Conservation (phyloP, 2,797 vertebrate species). For the Miichthys miiuy region DNA sequence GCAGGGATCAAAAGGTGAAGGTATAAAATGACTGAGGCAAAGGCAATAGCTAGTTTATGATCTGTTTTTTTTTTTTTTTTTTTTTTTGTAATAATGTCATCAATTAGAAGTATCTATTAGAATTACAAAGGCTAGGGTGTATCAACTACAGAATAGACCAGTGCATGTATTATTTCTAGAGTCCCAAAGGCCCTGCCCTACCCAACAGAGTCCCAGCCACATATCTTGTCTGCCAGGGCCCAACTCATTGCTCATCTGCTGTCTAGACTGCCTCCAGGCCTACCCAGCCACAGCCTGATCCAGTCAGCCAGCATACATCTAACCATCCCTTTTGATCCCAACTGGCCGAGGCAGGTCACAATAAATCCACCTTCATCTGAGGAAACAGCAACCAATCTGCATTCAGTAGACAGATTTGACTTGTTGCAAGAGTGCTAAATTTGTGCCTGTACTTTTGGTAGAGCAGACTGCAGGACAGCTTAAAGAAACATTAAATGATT, state of each 20-base stretch:
- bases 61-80: not conserved
- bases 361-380: constrained; percentile 25
- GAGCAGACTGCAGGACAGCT: not conserved
- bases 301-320: constrained; percentile 30
- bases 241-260: constrained; percentile 75
- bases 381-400: not conserved
- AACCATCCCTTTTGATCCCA: constrained; percentile 20
- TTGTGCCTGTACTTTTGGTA: not conserved
- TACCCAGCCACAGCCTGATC: constrained; percentile 53
- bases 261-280: constrained; percentile 77
- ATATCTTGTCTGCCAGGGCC: constrained; percentile 61
- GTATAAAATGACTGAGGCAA: not conserved
- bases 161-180: constrained; percentile 42
- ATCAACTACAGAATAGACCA: constrained; percentile 9
- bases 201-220: constrained; percentile 47
- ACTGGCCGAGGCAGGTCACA: constrained; percentile 13
- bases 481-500: not conserved
- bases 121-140: constrained; percentile 18
- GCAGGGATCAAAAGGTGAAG: constrained; percentile 7
- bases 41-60: constrained; percentile 3
- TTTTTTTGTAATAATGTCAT: not conserved
- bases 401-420: constrained; percentile 5
- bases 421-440: not conserved
- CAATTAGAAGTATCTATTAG: not conserved
- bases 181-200: constrained; percentile 53